A percentile compares a stretch with the other conserved stretches of the same genome.
phyloP scores from a whole-genome alignment of 2,888 invertebrate species.

The Caenorhabditis afra region DNA sequence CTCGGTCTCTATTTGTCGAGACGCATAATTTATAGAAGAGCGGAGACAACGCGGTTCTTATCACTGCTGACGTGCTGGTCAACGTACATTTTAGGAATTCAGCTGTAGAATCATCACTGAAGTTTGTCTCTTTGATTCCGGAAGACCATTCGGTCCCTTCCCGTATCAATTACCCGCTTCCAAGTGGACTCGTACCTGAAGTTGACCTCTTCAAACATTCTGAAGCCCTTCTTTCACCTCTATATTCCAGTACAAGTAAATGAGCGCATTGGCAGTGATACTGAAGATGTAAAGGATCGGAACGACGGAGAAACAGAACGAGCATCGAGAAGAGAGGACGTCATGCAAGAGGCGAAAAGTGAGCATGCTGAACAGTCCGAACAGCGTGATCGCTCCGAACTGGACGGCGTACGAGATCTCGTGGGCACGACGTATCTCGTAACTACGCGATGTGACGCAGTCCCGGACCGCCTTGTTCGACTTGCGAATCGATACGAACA shows the following conservation, averaged over 20 bases:
- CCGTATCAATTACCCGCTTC: too few species aligned
- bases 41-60: too few species aligned
- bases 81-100: too few species aligned
- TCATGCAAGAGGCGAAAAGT: not conserved
- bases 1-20: not conserved
- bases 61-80: too few species aligned
- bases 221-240: not conserved
- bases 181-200: not conserved
- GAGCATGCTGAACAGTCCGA: not conserved
- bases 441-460: not conserved
- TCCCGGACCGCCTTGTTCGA: not conserved
- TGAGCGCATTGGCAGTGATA: constrained; percentile 3
- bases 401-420: constrained; percentile 6
- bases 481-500: not conserved
- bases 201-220: not conserved
- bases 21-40: not conserved
- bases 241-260: constrained; percentile 1
- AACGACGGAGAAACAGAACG: not conserved
- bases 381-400: not conserved
- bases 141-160: too few species aligned
- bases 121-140: too few species aligned
- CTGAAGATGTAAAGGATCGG: not conserved
- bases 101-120: too few species aligned
- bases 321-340: not conserved
- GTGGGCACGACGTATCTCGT: not conserved